Conservation (phyloP, 1,140 invertebrate species). For the Caenorhabditis inopinata region DNA sequence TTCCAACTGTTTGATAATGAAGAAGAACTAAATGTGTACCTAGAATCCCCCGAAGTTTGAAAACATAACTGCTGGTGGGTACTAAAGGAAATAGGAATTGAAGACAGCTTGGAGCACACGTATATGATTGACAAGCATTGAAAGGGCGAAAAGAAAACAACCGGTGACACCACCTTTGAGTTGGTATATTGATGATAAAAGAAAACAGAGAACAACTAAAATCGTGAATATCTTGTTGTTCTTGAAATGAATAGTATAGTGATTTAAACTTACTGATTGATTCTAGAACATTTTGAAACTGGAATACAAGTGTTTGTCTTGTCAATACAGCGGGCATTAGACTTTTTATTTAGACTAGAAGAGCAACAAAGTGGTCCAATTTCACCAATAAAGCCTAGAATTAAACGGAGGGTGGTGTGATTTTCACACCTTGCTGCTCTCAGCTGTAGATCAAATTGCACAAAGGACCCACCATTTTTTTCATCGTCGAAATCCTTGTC, state of each 20-base stretch:
- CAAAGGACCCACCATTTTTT: slow-evolving; percentile 24
- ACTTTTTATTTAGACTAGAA: background rate
- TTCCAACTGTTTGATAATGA: background rate
- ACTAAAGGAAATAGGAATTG: background rate
- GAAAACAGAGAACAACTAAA: background rate
- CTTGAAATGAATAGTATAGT: too few species aligned
- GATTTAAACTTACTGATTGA: slow-evolving; percentile 8
- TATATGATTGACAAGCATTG: slow-evolving; percentile 12
- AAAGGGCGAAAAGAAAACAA: background rate
- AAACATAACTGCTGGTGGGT: background rate
- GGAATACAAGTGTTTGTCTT: background rate
- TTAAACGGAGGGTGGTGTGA: slow-evolving; percentile 12
- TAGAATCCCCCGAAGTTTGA: background rate
- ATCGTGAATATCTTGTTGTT: background rate
- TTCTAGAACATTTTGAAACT: background rate
- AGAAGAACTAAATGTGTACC: too few species aligned
- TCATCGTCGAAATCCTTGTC: slow-evolving; percentile 25
- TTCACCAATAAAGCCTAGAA: background rate
- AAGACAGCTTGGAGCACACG: background rate
- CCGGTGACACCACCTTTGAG: background rate
- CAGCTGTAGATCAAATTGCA: slow-evolving; percentile 4
- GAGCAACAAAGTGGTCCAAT: background rate
- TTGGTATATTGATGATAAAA: background rate
- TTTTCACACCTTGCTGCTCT: slow-evolving; percentile 14
- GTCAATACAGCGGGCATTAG: background rate